Evolutionary conservation across 2,113 vertebrate genomes (phyloP).

Genomic region (Gallinago jamesoni): DNA sequence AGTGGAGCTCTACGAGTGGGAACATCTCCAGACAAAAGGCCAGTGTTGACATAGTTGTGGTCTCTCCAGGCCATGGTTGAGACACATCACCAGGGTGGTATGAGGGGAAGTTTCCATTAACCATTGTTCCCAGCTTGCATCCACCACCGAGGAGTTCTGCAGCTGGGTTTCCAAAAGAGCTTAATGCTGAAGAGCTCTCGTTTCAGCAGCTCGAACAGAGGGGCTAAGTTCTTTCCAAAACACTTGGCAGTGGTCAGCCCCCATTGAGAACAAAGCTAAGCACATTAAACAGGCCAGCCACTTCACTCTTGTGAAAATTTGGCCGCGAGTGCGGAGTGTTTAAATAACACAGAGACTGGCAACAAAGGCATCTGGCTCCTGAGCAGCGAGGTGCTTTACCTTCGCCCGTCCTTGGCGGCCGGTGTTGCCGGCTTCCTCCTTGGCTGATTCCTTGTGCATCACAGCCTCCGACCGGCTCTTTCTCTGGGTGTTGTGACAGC

Average conservation of each 20-base stretch:
- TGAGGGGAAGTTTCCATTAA: constrained; percentile 62
- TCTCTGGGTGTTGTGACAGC: constrained; percentile 10
- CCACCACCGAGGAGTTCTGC: not conserved
- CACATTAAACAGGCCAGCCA: constrained; percentile 5
- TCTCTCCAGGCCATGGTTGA: not conserved
- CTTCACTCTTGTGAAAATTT: not conserved
- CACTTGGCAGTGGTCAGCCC: not conserved
- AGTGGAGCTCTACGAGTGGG: not conserved
- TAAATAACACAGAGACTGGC: not conserved
- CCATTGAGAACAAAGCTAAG: constrained; percentile 42
- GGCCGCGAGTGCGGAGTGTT: not conserved
- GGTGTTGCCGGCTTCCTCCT: not conserved
- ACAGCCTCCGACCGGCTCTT: not conserved
- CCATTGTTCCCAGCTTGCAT: constrained; percentile 44
- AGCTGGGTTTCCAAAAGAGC: constrained; percentile 45
- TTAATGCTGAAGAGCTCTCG: constrained; percentile 16
- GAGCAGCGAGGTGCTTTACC: not conserved
- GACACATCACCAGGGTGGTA: constrained; percentile 44
- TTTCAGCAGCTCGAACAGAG: constrained; percentile 27
- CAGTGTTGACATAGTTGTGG: constrained; percentile 41
- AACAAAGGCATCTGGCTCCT: not conserved
- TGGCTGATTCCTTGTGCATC: not conserved
- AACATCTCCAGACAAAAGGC: constrained; percentile 40
- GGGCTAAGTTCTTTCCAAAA: constrained; percentile 38
- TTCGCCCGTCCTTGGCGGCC: not conserved